Evolutionary conservation across 2,797 vertebrate genomes (phyloP).

Genomic region (Cyclura pinguis): DNA sequence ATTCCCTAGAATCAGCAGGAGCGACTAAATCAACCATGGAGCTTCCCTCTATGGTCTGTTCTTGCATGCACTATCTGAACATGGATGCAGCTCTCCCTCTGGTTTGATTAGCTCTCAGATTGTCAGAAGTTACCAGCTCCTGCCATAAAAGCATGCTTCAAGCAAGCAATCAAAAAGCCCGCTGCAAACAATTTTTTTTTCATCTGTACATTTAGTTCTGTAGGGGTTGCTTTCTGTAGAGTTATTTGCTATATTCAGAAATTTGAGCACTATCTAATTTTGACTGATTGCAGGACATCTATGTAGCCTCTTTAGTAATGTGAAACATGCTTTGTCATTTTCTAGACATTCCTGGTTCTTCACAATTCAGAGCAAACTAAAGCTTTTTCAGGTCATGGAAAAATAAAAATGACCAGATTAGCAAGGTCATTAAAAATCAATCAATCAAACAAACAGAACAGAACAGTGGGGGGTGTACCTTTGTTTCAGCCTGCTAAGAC

Average conservation of each 20-base stretch:
- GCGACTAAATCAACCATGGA: too few species aligned
- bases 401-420: slow-evolving; percentile 57
- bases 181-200: neutral
- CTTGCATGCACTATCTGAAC: too few species aligned
- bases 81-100: too few species aligned
- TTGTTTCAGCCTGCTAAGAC: slow-evolving; percentile 45
- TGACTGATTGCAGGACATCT: neutral
- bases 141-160: neutral
- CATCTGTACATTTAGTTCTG: neutral
- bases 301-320: neutral
- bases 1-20: too few species aligned
- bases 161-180: neutral
- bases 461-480: slow-evolving; percentile 57
- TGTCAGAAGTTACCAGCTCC: neutral
- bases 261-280: neutral
- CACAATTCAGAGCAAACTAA: slow-evolving; percentile 49
- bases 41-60: too few species aligned
- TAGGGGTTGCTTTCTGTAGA: neutral
- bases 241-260: neutral
- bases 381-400: slow-evolving; percentile 54
- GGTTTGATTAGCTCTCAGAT: too few species aligned
- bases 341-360: neutral
- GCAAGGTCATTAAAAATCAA: slow-evolving; percentile 48
- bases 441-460: neutral
- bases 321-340: neutral